Evolutionary conservation across 2,888 invertebrate species (phyloP).

Genomic region (Lasioglossum vierecki): DNA sequence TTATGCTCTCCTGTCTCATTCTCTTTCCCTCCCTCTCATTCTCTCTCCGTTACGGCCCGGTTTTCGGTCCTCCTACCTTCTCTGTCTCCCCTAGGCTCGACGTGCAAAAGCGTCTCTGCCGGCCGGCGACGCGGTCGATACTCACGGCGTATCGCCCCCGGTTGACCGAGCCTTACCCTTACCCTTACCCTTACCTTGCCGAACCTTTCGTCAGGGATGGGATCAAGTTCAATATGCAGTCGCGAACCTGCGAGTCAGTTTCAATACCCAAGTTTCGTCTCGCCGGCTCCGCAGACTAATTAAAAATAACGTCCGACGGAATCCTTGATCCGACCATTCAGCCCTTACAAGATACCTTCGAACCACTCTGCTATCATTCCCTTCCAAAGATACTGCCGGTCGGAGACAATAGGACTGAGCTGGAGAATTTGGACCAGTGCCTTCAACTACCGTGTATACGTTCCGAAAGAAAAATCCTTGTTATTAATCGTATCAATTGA

Average conservation of each 20-base stretch:
- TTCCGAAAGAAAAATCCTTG: neutral
- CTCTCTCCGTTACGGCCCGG: slow-evolving; percentile 27
- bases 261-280: neutral
- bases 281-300: neutral
- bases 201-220: slow-evolving; percentile 50
- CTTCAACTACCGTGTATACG: neutral
- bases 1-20: slow-evolving; percentile 1
- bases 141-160: slow-evolving; percentile 68
- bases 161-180: slow-evolving; percentile 72
- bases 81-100: slow-evolving; percentile 53
- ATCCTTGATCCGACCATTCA: slow-evolving; percentile 19
- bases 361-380: neutral
- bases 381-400: neutral
- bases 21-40: slow-evolving; percentile 23
- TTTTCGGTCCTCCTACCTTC: slow-evolving; percentile 19
- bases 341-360: neutral
- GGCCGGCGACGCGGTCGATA: slow-evolving; percentile 74
- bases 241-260: neutral
- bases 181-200: slow-evolving; percentile 68
- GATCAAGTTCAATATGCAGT: slow-evolving; percentile 13
- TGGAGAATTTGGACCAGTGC: neutral
- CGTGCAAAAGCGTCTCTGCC: slow-evolving; percentile 68
- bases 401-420: neutral
- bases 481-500: neutral
- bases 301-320: neutral